Evolutionary conservation across 2,888 invertebrate genomes (phyloP), one percentile per base, ranked within the genome.

Genomic region (Monopis laevigella): DNA sequence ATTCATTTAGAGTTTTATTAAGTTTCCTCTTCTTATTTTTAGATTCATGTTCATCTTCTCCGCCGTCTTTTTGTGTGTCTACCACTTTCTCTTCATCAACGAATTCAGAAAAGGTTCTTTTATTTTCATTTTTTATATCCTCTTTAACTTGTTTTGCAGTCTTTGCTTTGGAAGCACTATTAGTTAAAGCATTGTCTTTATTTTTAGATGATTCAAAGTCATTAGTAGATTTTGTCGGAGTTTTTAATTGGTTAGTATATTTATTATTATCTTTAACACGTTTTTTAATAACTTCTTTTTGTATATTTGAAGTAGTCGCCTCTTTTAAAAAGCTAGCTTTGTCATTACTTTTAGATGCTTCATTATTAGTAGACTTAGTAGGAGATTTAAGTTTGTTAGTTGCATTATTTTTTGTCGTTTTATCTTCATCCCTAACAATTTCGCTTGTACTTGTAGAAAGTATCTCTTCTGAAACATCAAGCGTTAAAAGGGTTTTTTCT

Each of bases 401-500:
- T 2, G n/a, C 2, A 11, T 41, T 27, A 39, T 11, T 28, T 38
- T 14, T 11, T 35, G 18, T 38, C 13, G 27, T 40, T 40, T 38
- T 40, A 38, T 45, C 16, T 41, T 45, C 42, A 19, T 28, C 45
- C 10, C 38, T 41, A 12, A 28, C 14, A 24, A 28, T 45, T 43
- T 11, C 39, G 13, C 39, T 46, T 32, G 30, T 34, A 41, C 51
- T 48, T 35, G 50, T 21, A 19, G 47, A 65, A 57, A 28, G 13
- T 29, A 29, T 41, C 44, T 70, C 61, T 45, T 74, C 60, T 40
- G 66, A 56, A 50, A 82, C 83, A 67, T 90, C 90, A 44, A 90
- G 62, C 56, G 87, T 84, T 46, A 84, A 56, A 11, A 91, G 65
- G 12, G 88, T 88, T 51, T 84, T 82, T 53, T 87, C 87, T 65